Conservation (phyloP, 2,888 invertebrate genomes). For the Shargacucullia verbasci region DNA sequence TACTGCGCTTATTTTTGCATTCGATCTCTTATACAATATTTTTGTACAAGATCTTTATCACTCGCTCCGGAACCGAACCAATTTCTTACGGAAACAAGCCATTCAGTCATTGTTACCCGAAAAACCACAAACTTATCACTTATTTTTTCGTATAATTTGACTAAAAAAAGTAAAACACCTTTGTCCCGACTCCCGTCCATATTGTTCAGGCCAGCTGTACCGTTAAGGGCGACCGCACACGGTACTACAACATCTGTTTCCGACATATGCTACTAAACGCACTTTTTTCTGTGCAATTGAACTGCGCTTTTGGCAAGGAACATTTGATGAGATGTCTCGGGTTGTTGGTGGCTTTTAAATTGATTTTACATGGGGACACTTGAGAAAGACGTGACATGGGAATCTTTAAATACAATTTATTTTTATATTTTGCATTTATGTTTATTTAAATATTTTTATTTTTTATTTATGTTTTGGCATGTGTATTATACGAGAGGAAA, state of each 20-base stretch:
- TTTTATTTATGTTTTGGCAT: no score
- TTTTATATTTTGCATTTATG: no score
- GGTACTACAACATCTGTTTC: conserved; percentile 61
- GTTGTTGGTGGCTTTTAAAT: conserved; percentile 5
- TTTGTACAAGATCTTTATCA: no score
- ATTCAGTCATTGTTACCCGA: no score
- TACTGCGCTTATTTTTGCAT: no score
- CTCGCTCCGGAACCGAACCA: no score
- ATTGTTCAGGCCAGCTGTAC: conserved; percentile 57
- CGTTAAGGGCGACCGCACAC: conserved; percentile 57
- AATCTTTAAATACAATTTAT: no score
- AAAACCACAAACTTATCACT: neutral
- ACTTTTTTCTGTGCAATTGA: conserved; percentile 51
- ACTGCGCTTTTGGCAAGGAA: conserved; percentile 30
- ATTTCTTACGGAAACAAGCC: no score
- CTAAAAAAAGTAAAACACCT: conserved; percentile 23
- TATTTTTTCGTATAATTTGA: conserved; percentile 4
- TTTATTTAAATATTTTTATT: no score
- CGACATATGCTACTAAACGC: conserved; percentile 58
- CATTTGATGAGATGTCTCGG: neutral
- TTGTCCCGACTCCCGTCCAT: conserved; percentile 42
- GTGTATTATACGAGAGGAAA: no score
- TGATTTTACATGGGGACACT: no score
- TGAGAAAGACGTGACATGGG: conserved; percentile 9
- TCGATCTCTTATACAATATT: no score